phyloP scores from a whole-genome alignment of 2,113 vertebrate genomes.

The Mus spicilegus region DNA sequence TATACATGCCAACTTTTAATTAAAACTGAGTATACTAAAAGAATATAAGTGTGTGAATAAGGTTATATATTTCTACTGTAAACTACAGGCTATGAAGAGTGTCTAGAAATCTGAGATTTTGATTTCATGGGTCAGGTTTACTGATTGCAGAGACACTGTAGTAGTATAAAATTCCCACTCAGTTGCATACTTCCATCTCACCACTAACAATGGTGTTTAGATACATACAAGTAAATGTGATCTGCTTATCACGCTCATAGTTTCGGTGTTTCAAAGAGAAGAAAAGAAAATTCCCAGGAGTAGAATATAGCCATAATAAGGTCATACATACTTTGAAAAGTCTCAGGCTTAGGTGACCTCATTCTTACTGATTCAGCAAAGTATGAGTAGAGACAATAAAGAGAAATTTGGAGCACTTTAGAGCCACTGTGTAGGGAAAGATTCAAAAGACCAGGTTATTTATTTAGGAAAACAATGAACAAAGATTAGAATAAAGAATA shows the following conservation, averaged over 20 bases:
- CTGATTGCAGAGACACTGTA: slow-evolving; percentile 8
- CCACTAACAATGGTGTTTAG: not conserved
- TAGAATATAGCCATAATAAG: slow-evolving; percentile 37
- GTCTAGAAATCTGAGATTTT: slow-evolving; percentile 32
- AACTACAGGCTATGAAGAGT: not conserved
- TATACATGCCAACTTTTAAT: not conserved
- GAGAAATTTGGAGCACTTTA: not conserved
- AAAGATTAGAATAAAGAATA: slow-evolving; percentile 62
- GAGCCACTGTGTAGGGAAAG: not conserved
- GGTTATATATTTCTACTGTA: not conserved
- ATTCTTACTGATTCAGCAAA: slow-evolving; percentile 55
- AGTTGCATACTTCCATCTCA: not conserved
- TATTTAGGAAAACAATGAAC: slow-evolving; percentile 62
- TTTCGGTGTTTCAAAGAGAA: slow-evolving; percentile 43
- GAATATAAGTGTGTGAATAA: not conserved
- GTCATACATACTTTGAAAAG: slow-evolving; percentile 53
- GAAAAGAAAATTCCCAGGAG: slow-evolving; percentile 39
- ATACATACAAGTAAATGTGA: not conserved
- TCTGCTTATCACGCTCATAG: not conserved
- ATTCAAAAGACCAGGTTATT: slow-evolving; percentile 38
- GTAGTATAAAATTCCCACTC: slow-evolving; percentile 39
- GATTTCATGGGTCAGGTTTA: slow-evolving; percentile 39
- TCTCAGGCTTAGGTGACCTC: slow-evolving; percentile 59
- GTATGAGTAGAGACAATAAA: slow-evolving; percentile 49
- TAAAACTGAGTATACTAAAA: slow-evolving; percentile 2